Evolutionary conservation across 2,888 invertebrate species (phyloP).

Genomic region (Dioctria rufipes): DNA sequence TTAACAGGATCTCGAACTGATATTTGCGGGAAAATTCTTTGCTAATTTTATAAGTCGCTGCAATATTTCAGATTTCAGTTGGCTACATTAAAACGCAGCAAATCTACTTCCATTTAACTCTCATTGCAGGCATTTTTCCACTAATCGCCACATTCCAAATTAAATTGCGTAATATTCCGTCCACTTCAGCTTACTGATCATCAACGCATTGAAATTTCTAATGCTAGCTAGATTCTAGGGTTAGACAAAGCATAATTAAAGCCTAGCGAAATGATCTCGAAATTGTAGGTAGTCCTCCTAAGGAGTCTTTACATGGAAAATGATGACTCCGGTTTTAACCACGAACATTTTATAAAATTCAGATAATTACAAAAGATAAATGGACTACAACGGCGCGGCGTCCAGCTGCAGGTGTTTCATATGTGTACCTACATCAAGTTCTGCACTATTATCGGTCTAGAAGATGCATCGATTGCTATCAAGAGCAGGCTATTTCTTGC

Average conservation of each 20-base stretch:
- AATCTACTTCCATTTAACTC: no score
- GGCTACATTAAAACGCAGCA: no score
- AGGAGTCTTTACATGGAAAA: no score
- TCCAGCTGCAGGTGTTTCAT: conserved; percentile 23
- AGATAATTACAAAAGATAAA: conserved; percentile 43
- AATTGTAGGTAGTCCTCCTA: no score
- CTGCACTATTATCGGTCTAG: neutral
- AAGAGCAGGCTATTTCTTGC: conserved; percentile 1
- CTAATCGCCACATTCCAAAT: neutral
- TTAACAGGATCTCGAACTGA: neutral
- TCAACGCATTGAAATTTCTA: neutral
- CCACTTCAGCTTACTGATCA: neutral
- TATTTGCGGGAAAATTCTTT: neutral
- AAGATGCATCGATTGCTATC: conserved; percentile 41
- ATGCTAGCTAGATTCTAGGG: neutral
- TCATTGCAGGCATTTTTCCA: neutral
- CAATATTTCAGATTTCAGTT: no score
- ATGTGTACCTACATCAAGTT: neutral
- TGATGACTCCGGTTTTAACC: conserved; percentile 14
- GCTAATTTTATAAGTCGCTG: neutral
- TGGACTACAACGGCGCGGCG: neutral
- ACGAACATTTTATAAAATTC: conserved; percentile 18
- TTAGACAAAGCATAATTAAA: neutral
- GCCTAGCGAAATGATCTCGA: neutral
- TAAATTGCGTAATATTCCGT: neutral